phyloP scores from a whole-genome alignment of 1,140 invertebrate genomes.

The Apocrypta bakeri region DNA sequence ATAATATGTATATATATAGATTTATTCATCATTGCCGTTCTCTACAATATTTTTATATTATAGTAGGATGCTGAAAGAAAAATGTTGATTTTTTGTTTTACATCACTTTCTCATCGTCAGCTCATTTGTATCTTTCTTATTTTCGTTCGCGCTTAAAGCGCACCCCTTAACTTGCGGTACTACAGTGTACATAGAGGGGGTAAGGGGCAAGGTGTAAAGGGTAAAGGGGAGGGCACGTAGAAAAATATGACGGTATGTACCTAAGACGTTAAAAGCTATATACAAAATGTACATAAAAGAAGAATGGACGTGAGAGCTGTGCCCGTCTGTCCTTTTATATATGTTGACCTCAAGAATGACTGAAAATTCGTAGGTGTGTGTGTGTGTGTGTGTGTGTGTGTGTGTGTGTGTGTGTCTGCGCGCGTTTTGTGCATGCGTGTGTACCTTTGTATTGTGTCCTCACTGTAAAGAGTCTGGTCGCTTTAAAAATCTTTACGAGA shows the following conservation, averaged over 20 bases:
- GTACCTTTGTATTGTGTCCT: neutral
- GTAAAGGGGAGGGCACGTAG: conserved; percentile 61
- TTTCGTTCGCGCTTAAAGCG: neutral
- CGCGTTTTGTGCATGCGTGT: neutral
- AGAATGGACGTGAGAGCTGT: conserved; percentile 18
- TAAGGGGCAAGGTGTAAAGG: neutral
- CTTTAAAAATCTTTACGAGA: conserved; percentile 3
- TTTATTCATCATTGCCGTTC: neutral
- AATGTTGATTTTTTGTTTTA: neutral
- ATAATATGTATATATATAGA: conserved; percentile 25
- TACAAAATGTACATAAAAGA: conserved; percentile 67
- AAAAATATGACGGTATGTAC: conserved; percentile 73
- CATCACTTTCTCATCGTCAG: neutral
- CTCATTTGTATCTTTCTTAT: neutral
- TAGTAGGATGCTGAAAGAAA: neutral
- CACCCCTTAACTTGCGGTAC: conserved; percentile 27
- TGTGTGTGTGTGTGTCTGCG: neutral
- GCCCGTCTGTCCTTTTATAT: neutral
- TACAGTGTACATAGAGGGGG: neutral
- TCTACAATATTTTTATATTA: neutral
- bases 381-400: neutral
- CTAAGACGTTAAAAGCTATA: conserved; percentile 64
- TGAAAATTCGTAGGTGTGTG: neutral
- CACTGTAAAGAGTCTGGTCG: conserved; percentile 1
- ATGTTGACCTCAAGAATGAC: conserved; percentile 12